A percentile compares a stretch with the other conserved stretches of the same genome.
Evolutionary conservation across 1,140 invertebrate species (phyloP).

Genomic region (Laupala kohalensis): DNA sequence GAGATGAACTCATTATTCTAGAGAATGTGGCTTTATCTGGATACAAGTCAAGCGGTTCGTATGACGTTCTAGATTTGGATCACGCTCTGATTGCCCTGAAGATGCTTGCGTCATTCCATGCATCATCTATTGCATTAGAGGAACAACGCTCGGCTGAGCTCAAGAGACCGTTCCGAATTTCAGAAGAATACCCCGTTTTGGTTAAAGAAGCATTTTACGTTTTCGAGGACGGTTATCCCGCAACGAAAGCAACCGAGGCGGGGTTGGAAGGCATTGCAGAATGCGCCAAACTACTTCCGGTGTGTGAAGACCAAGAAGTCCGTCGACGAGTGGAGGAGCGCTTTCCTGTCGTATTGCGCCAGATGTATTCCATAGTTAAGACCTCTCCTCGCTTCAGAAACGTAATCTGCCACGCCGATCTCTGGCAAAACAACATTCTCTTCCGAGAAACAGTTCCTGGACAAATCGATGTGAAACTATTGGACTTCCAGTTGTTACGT

Average conservation of each 20-base stretch:
- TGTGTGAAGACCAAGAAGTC: neutral
- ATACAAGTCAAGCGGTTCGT: neutral
- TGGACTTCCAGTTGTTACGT: conserved; percentile 7
- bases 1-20: neutral
- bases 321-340: neutral
- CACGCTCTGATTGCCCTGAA: neutral
- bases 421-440: neutral
- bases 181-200: neutral
- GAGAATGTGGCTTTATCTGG: neutral
- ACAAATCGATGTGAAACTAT: neutral
- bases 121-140: neutral
- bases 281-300: neutral
- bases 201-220: neutral
- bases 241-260: neutral
- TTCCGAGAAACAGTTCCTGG: neutral
- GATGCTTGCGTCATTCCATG: neutral
- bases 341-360: neutral
- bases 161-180: neutral
- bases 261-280: neutral
- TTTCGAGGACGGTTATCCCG: neutral
- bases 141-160: neutral
- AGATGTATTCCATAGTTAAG: conserved; percentile 2
- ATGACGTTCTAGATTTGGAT: neutral
- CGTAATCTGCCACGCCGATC: conserved; percentile 6
- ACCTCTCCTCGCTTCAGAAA: conserved; percentile 3